phyloP scores from a whole-genome alignment of 2,797 vertebrate species.

The Pseudotriccus pelzelni region DNA sequence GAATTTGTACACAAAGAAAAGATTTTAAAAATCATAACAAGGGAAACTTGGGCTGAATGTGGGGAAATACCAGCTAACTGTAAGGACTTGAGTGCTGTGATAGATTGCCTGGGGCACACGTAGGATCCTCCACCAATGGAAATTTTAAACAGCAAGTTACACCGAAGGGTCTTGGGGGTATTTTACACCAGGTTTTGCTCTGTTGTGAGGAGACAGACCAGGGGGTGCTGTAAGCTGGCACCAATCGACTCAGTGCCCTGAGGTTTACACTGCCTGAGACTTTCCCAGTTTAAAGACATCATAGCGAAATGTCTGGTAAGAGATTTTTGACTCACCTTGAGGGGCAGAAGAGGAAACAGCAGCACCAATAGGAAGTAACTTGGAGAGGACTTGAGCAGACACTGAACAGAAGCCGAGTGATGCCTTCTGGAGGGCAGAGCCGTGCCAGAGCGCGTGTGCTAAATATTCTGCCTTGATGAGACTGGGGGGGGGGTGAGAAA shows the following conservation, averaged over 20 bases:
- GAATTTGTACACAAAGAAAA: neutral
- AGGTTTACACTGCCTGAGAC: neutral
- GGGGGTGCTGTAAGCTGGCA: neutral
- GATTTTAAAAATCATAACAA: neutral
- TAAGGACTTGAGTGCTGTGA: neutral
- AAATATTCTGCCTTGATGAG: neutral
- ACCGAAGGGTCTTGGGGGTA: neutral
- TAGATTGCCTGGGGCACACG: neutral
- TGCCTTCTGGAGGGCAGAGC: neutral
- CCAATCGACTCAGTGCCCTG: fast-evolving
- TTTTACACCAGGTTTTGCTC: neutral
- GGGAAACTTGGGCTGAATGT: neutral
- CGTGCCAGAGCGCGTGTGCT: neutral
- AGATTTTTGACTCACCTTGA: neutral
- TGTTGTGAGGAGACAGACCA: neutral
- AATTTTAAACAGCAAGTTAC: neutral
- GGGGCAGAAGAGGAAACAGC: fast-evolving
- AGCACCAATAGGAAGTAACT: fast-evolving
- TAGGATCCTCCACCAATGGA: neutral
- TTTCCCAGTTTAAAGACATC: neutral
- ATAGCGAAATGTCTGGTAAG: neutral
- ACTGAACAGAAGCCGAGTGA: neutral
- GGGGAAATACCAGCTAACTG: neutral
- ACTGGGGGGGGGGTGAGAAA: neutral
- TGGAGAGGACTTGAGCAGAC: neutral